Conservation (phyloP, 1,140 invertebrate species). For the Hycleus cichorii region DNA sequence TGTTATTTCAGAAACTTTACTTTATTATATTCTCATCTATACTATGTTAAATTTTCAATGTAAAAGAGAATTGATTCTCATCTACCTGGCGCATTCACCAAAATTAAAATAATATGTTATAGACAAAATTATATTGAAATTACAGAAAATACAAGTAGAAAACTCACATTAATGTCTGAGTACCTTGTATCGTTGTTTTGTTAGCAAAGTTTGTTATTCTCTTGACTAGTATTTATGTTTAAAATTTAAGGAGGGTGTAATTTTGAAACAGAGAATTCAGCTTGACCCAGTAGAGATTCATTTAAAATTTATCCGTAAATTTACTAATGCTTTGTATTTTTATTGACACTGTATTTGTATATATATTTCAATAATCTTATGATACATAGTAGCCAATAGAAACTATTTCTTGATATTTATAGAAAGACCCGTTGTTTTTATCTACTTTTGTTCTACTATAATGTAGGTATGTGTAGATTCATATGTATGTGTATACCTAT, state of each 20-base stretch:
- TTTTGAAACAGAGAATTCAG: conserved; percentile 2
- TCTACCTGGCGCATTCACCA: not conserved
- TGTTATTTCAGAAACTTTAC: not conserved
- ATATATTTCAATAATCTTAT: too few relatives aligned
- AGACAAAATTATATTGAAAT: not conserved
- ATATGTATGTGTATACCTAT: too few relatives aligned
- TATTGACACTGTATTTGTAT: too few relatives aligned
- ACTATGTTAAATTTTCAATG: not conserved
- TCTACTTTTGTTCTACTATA: too few relatives aligned
- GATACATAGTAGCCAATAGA: too few relatives aligned
- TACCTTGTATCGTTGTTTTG: not conserved
- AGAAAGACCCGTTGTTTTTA: too few relatives aligned
- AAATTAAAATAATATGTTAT: not conserved
- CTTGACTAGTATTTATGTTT: not conserved
- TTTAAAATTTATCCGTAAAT: conserved; percentile 9
- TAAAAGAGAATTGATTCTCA: not conserved
- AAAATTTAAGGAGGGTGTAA: not conserved
- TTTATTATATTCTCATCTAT: not conserved
- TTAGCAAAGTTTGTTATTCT: not conserved
- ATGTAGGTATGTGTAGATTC: too few relatives aligned
- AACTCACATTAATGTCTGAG: conserved; percentile 4
- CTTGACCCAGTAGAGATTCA: conserved; percentile 5
- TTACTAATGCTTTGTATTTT: conserved; percentile 1
- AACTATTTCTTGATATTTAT: too few relatives aligned
- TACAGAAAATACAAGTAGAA: not conserved